Percentiles rank a stretch among this genome's conserved stretches.
phyloP scores from a whole-genome alignment of 1,140 invertebrate genomes.

The Anoplolepis gracilipes region DNA sequence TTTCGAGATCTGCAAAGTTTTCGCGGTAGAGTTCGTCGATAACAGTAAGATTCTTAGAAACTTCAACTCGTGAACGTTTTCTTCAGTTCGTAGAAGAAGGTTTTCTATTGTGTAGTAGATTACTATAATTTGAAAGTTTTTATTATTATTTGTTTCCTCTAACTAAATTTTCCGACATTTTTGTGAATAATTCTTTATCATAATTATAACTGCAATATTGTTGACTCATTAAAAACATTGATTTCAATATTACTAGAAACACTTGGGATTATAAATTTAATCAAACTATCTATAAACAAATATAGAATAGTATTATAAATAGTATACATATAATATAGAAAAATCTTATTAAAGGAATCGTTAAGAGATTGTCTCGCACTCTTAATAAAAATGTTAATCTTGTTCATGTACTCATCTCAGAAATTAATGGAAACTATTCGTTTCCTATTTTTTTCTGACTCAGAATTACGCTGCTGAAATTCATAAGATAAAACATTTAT shows the following conservation, averaged over 20 bases:
- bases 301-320: no score
- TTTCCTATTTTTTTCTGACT: not conserved
- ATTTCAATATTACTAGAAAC: not conserved
- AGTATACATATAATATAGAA: no score
- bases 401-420: not conserved
- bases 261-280: constrained; percentile 3
- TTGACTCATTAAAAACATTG: constrained; percentile 11
- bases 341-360: not conserved
- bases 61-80: constrained; percentile 4
- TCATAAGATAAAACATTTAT: not conserved
- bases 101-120: constrained; percentile 27
- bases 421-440: not conserved
- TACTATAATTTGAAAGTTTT: constrained; percentile 14
- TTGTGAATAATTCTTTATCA: not conserved
- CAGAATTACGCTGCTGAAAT: not conserved
- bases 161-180: constrained; percentile 31
- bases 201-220: not conserved
- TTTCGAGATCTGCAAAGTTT: constrained; percentile 21
- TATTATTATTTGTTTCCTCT: not conserved
- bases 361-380: not conserved
- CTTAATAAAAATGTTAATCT: not conserved
- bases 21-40: not conserved
- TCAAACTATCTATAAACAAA: not conserved
- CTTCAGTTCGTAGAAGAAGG: not conserved
- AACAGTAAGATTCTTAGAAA: constrained; percentile 31